Conservation (phyloP, 2,113 vertebrate species). For the Junco hyemalis region DNA sequence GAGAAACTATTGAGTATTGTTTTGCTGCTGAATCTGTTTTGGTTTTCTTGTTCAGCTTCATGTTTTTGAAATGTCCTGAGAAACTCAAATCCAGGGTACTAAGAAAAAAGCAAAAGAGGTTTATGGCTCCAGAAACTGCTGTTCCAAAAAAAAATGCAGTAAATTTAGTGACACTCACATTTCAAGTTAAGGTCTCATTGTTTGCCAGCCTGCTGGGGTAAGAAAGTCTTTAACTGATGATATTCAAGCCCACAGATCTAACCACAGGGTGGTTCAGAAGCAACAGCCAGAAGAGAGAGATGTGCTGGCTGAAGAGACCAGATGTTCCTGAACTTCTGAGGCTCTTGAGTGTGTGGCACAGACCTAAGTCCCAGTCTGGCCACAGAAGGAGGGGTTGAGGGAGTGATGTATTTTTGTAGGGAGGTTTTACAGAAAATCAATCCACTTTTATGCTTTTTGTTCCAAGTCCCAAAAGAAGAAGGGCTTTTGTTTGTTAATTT, state of each 20-base stretch:
- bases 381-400: not conserved
- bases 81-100: not conserved
- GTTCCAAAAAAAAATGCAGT: not conserved
- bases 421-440: not conserved
- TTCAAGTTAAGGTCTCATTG: not conserved
- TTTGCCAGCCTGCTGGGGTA: not conserved
- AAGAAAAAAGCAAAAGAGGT: not conserved
- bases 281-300: not conserved
- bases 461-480: not conserved
- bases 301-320: not conserved
- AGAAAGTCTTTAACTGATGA: conserved; percentile 1
- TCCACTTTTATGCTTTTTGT: not conserved
- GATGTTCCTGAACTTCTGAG: not conserved
- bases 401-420: not conserved
- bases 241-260: conserved; percentile 18
- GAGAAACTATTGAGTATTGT: not conserved
- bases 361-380: not conserved
- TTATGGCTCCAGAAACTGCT: conserved; percentile 20
- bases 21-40: not conserved
- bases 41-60: not conserved
- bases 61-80: not conserved
- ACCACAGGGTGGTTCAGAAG: not conserved
- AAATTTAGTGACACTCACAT: not conserved
- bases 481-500: not conserved
- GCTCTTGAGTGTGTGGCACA: not conserved